These are phyloP conservation scores for Hylaea fasciaria DNA, from an alignment of 2,888 invertebrate species.

Conservation along the genomic window DNA sequence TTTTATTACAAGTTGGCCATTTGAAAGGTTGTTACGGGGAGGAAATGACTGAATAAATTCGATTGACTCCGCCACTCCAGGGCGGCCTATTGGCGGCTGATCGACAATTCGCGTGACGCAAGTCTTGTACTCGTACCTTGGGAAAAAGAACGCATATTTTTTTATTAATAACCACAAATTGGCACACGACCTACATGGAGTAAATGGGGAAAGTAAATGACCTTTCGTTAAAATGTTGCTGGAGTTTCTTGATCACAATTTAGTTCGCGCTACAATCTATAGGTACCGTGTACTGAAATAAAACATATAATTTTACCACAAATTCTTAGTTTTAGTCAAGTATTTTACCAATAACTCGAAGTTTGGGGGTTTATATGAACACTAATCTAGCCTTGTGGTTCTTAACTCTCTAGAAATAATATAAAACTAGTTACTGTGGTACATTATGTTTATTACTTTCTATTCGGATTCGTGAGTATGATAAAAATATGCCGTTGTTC, in stretches of 20 bases:
- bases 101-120: constrained; percentile 73
- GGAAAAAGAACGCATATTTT: constrained; percentile 48
- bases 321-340: too few relatives aligned
- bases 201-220: constrained; percentile 29
- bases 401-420: too few relatives aligned
- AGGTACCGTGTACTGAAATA: neutral
- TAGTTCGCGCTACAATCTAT: neutral
- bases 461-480: too few relatives aligned
- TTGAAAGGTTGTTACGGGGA: constrained; percentile 61
- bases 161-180: constrained; percentile 50
- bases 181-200: constrained; percentile 43
- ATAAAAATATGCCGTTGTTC: too few relatives aligned
- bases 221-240: constrained; percentile 17
- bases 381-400: too few relatives aligned
- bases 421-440: too few relatives aligned
- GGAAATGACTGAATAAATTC: constrained; percentile 81
- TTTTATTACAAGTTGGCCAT: constrained; percentile 50
- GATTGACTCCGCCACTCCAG: constrained; percentile 68
- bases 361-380: too few relatives aligned
- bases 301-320: too few relatives aligned
- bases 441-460: too few relatives aligned
- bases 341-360: too few relatives aligned
- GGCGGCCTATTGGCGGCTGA: constrained; percentile 66
- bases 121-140: constrained; percentile 45
- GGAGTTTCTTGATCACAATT: neutral